Conservation (phyloP, 1,140 invertebrate species). For the Metopolophium dirhodum region DNA sequence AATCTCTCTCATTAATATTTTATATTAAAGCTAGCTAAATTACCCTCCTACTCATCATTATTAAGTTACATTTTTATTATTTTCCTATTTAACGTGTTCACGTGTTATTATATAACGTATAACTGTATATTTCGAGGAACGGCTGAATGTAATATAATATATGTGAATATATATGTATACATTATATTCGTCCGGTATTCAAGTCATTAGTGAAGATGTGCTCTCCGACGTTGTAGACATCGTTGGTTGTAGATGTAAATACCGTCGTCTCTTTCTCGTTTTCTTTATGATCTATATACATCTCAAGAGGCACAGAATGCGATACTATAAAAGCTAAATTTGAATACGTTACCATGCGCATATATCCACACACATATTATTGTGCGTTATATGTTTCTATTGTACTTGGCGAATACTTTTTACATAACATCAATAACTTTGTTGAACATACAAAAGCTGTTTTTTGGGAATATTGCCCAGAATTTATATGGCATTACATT, state of each 20-base stretch:
- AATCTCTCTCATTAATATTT: too few relatives aligned
- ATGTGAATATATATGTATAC: neutral
- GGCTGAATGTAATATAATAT: neutral
- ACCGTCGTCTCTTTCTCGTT: neutral
- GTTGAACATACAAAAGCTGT: neutral
- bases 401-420: constrained; percentile 17
- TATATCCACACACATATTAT: neutral
- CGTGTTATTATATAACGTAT: too few relatives aligned
- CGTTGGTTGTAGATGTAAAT: neutral
- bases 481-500: neutral
- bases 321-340: constrained; percentile 37
- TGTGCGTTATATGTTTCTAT: constrained; percentile 22
- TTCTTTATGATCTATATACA: neutral
- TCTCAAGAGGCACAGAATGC: neutral
- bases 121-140: neutral
- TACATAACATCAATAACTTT: constrained; percentile 35
- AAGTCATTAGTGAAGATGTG: neutral
- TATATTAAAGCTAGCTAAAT: too few relatives aligned
- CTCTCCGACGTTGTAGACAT: neutral
- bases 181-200: neutral
- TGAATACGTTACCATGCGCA: neutral
- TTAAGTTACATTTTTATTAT: too few relatives aligned
- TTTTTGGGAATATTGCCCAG: neutral
- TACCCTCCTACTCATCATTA: too few relatives aligned
- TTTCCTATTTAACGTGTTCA: too few relatives aligned